Evolutionary conservation across 2,113 vertebrate genomes (phyloP), one percentile per base, ranked within the genome.

Genomic region (Pundamilia nyererei): DNA sequence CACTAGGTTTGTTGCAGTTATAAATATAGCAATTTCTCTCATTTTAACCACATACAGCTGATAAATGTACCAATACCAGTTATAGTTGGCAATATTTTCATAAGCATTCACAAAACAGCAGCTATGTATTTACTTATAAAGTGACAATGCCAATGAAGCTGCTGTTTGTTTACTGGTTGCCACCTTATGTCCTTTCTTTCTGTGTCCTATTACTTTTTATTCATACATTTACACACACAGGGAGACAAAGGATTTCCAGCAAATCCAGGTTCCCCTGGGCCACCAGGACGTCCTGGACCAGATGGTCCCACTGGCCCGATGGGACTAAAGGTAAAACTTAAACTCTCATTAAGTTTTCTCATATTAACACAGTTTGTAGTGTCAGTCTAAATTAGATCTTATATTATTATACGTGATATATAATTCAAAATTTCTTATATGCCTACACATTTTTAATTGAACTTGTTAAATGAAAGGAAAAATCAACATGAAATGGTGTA

Each of bases 221-320:
- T 33, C 21, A 8, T 29, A 31, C 70, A 75, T 75, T 12, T 21
- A 72, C 21, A n/a, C 58, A 42, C 51, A 87, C 81, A 95, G 94
- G 94, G 95, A 75, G 91, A 95, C 3, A 92, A 38, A 87, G 95
- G 94, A 35, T 42, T 82, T n/a, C 55, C 11, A 81, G 95, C 94
- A 51, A 6, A 9, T 31, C 1, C 3, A 15, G 95, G 95, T 82
- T 62, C 7, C 6, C 26, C 12, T 6, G 94, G 94, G 21, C 0
- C 13, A n/a, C 7, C 19, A 5, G 94, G 95, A 2, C 90, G 5
- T 75, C 81, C 40, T 40, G 95, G 95, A 62, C 0, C 62, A 24
- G 7, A 80, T 65, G 94, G 95, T 55, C 54, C 68, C 13, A 6
- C 86, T 49, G 95, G 94, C 4, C 87, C 53, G 1, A 68, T 31